Evolutionary conservation across 2,113 vertebrate genomes (phyloP), one percentile per base, ranked within the genome.

Genomic region (Corythornis vintsioides): DNA sequence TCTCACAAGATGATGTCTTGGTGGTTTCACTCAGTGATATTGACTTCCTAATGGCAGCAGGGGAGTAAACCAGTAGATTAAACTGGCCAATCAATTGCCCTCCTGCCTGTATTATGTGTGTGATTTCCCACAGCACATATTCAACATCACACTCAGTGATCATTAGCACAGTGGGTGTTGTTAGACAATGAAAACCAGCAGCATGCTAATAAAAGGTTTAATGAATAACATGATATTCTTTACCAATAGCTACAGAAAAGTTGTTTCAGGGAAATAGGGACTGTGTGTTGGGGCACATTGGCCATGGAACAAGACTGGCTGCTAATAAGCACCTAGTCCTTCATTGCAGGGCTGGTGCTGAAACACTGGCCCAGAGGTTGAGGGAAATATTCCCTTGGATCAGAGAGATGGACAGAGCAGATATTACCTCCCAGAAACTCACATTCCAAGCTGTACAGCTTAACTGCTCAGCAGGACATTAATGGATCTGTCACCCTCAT

Each of bases 111-210:
- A 67, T 73, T 82, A 43, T 33, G 75, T 43, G 65, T 0, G 0
- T 77, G 87, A 81, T 90, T 89, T 91, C 93, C 85, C 88, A 77
- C 55, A 0, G 4, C 31, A 70, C 35, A 8, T 53, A 53, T 86
- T 70, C 59, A 42, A 14, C 29, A 2, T 82, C 40, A 43, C 18
- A 8, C 43, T 74, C 85, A 60, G 9, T 20, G 66, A 40, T 61
- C 89, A 74, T 93, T 89, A 92, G 67, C 75, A 0, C 92, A 79
- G 90, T 64, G 66, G 84, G 78, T 86, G 66, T 76, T 86, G 78
- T 64, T 86, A 93, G 83, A 71, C 83, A 71, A 73, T 78, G 74
- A 93, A 89, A 86, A 72, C 88, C 78, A 89, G 72, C 63, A 87
- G 92, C 87, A 13, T 5, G 43, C 89, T 96, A 86, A 83, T 84